Percentiles rank a stretch among this genome's conserved stretches.
Evolutionary conservation across 2,888 invertebrate species (phyloP).

Genomic region (Drosophila mulleri): DNA sequence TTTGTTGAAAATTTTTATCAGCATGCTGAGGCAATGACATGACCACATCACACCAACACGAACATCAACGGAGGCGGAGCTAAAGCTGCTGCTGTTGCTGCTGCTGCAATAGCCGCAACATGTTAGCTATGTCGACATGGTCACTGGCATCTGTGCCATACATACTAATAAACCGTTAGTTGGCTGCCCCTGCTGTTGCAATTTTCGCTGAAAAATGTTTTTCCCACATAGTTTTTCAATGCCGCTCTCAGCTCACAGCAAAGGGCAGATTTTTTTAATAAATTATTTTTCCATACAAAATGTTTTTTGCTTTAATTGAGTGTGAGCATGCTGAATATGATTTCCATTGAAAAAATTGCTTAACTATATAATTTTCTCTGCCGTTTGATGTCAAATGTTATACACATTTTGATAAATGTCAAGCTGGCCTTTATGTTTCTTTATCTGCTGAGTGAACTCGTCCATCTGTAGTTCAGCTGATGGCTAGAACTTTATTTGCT

Average conservation of each 20-base stretch:
- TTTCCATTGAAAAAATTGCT: neutral
- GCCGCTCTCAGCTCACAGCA: constrained; percentile 17
- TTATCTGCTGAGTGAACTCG: neutral
- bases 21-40: constrained; percentile 75
- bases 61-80: constrained; percentile 29
- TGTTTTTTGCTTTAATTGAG: constrained; percentile 1
- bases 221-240: constrained; percentile 15
- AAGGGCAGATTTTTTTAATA: neutral
- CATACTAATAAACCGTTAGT: constrained; percentile 78
- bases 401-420: too few relatives aligned
- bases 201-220: constrained; percentile 23
- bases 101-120: constrained; percentile 56
- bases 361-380: too few relatives aligned
- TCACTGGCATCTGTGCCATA: constrained; percentile 67
- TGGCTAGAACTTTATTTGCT: constrained; percentile 10
- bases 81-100: neutral
- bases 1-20: constrained; percentile 78
- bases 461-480: neutral
- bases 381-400: too few relatives aligned
- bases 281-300: neutral
- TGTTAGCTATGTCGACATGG: constrained; percentile 57
- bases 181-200: constrained; percentile 42
- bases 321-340: neutral
- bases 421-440: neutral
- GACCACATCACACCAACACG: constrained; percentile 73